Evolutionary conservation across 2,113 vertebrate genomes (phyloP).

Genomic region (Platichthys stellatus): DNA sequence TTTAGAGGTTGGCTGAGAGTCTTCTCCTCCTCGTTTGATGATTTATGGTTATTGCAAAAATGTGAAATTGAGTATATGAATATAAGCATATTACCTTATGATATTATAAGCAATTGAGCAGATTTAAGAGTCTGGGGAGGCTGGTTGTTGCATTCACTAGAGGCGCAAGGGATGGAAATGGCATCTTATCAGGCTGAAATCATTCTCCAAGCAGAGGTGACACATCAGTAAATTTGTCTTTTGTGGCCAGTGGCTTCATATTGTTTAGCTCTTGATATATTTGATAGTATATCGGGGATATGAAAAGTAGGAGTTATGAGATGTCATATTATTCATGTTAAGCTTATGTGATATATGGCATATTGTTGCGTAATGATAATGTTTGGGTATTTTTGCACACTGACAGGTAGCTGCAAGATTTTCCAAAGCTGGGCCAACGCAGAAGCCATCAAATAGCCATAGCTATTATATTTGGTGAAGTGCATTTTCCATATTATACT

Average conservation of each 20-base stretch:
- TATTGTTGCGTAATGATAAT: slow-evolving; percentile 46
- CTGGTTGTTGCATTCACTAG: slow-evolving; percentile 64
- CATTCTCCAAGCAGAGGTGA: slow-evolving; percentile 64
- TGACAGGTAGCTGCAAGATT: slow-evolving; percentile 35
- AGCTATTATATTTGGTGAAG: slow-evolving; percentile 41
- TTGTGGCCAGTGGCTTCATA: slow-evolving; percentile 69
- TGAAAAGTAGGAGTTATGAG: slow-evolving; percentile 67
- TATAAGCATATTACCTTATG: slow-evolving; percentile 83
- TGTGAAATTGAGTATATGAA: slow-evolving; percentile 81
- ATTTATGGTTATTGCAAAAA: slow-evolving; percentile 83
- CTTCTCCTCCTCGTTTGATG: slow-evolving; percentile 68
- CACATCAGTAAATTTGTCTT: slow-evolving; percentile 67
- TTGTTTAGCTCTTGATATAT: slow-evolving; percentile 69
- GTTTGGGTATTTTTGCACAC: slow-evolving; percentile 45
- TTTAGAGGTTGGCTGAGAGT: slow-evolving; percentile 79
- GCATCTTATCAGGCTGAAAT: slow-evolving; percentile 67
- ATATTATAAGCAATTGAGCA: slow-evolving; percentile 84
- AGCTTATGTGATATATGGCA: slow-evolving; percentile 59
- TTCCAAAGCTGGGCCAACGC: slow-evolving; percentile 20
- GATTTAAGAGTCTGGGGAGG: slow-evolving; percentile 75
- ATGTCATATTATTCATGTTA: slow-evolving; percentile 62
- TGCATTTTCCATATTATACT: slow-evolving; percentile 46
- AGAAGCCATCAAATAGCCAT: slow-evolving; percentile 33
- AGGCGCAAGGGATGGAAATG: slow-evolving; percentile 55
- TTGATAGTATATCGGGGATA: slow-evolving; percentile 67